Percentiles rank a stretch among this genome's conserved stretches.
Conservation (phyloP, 1,140 invertebrate species). For the Drosophila mojavensis region DNA sequence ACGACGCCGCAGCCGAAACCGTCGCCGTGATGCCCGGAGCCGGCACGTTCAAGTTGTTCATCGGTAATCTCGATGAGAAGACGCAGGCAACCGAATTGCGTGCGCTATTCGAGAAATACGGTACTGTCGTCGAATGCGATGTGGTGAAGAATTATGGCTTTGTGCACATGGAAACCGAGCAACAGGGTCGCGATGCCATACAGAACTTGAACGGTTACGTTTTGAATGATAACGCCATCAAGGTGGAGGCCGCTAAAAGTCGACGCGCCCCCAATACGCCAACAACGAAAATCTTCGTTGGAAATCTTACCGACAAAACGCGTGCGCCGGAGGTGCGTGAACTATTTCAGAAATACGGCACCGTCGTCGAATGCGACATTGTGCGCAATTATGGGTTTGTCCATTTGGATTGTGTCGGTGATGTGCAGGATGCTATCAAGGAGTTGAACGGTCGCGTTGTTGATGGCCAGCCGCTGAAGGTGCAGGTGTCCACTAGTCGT, state of each 20-base stretch:
- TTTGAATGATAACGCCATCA: slow-evolving; percentile 94
- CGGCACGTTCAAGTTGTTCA: slow-evolving; percentile 97
- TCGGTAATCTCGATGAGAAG: slow-evolving; percentile 96
- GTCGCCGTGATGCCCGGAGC: slow-evolving; percentile 90
- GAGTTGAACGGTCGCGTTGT: slow-evolving; percentile 93
- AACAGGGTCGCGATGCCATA: slow-evolving; percentile 95
- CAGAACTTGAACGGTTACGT: slow-evolving; percentile 95
- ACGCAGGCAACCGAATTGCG: slow-evolving; percentile 93
- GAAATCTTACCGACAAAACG: slow-evolving; percentile 94
- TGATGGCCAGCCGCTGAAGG: slow-evolving; percentile 94
- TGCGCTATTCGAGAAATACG: slow-evolving; percentile 96
- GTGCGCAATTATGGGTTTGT: slow-evolving; percentile 96
- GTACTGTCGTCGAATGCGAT: slow-evolving; percentile 97
- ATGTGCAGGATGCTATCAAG: slow-evolving; percentile 93
- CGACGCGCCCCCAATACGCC: slow-evolving; percentile 92
- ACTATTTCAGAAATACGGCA: slow-evolving; percentile 94
- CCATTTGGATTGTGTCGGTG: slow-evolving; percentile 92
- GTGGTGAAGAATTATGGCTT: slow-evolving; percentile 98
- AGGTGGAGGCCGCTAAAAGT: slow-evolving; percentile 95
- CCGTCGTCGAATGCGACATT: slow-evolving; percentile 95
- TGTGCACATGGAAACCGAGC: slow-evolving; percentile 97
- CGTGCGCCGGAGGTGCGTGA: slow-evolving; percentile 94
- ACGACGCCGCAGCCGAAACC: slow-evolving; percentile 72
- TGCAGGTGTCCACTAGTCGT: slow-evolving; percentile 95
- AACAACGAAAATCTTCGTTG: slow-evolving; percentile 95